phyloP scores from a whole-genome alignment of 2,113 vertebrate species.

The Hoplias malabaricus region DNA sequence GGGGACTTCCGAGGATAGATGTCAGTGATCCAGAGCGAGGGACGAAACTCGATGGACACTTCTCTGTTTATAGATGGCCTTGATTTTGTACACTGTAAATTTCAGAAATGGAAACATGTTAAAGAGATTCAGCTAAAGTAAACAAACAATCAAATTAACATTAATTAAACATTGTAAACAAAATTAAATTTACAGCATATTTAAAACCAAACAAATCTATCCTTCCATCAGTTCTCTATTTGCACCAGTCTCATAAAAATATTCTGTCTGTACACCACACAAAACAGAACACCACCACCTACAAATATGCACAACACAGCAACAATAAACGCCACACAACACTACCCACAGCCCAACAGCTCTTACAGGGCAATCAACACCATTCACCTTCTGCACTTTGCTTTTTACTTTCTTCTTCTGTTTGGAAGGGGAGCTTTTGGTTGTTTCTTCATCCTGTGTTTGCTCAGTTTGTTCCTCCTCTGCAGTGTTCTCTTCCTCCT shows the following conservation, averaged over 20 bases:
- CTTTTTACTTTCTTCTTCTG: conserved; percentile 70
- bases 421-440: conserved; percentile 68
- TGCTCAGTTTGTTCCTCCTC: conserved; percentile 68
- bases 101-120: background rate
- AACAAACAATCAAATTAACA: too few relatives aligned
- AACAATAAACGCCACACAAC: too few relatives aligned
- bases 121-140: background rate
- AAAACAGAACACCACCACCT: too few relatives aligned
- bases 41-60: conserved; percentile 84
- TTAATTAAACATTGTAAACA: background rate
- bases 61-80: conserved; percentile 75
- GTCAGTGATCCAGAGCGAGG: conserved; percentile 92
- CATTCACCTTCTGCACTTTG: conserved; percentile 67
- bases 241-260: too few relatives aligned
- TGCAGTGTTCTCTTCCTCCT: conserved; percentile 70
- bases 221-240: too few relatives aligned
- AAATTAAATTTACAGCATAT: background rate
- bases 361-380: too few relatives aligned
- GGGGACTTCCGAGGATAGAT: conserved; percentile 90
- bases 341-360: too few relatives aligned
- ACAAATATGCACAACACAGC: too few relatives aligned
- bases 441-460: conserved; percentile 74
- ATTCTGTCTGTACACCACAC: too few relatives aligned
- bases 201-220: too few relatives aligned
- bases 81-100: conserved; percentile 66